Percentiles rank a stretch among this genome's conserved stretches.
Evolutionary conservation across 92 coral and sea anemone species (phyloP).

Genomic region (Diadumene lineata): DNA sequence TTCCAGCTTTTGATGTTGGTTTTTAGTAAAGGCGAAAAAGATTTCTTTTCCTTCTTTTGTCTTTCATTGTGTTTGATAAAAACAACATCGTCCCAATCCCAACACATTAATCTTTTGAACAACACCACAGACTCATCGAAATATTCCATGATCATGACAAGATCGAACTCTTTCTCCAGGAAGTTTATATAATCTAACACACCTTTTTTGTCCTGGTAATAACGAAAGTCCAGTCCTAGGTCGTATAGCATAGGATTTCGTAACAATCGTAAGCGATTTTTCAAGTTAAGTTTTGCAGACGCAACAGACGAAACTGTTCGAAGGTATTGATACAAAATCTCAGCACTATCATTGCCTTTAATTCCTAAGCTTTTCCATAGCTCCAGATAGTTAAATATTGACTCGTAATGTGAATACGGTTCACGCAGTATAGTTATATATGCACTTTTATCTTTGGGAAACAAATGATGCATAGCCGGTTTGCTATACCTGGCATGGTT

Average conservation of each 20-base stretch:
- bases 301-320: conserved; percentile 23
- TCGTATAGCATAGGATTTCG: background rate
- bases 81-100: background rate
- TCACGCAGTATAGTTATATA: background rate
- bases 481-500: background rate
- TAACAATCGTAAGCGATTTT: background rate
- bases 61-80: conserved; percentile 56
- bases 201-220: conserved; percentile 6
- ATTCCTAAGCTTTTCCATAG: background rate
- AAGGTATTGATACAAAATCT: background rate
- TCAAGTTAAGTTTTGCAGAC: conserved; percentile 41
- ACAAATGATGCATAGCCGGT: background rate
- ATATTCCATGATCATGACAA: background rate
- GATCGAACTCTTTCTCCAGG: conserved; percentile 31
- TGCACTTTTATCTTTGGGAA: background rate
- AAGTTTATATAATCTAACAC: background rate
- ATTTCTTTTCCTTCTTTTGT: conserved; percentile 4
- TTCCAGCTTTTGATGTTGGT: background rate
- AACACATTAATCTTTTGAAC: background rate
- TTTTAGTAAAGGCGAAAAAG: conserved; percentile 26
- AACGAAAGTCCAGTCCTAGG: background rate
- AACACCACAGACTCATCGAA: background rate
- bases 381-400: background rate
- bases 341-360: background rate
- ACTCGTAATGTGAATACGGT: background rate